Conservation (phyloP, 2,888 invertebrate species). For the Cryptocephalus primarius region DNA sequence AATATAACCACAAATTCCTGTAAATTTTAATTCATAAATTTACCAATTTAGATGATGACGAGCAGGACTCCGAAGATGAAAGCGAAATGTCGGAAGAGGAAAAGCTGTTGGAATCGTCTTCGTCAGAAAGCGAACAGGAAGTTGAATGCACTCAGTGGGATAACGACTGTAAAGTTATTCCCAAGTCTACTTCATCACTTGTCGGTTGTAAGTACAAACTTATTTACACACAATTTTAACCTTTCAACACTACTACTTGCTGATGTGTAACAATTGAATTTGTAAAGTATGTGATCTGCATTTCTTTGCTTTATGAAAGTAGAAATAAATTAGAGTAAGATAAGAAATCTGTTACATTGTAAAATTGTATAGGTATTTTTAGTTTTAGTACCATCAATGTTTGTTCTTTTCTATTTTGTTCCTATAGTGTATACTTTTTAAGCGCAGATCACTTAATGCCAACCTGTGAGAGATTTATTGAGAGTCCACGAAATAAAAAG, state of each 20-base stretch:
- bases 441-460: slow-evolving; percentile 28
- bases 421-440: slow-evolving; percentile 4
- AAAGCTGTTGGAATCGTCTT: slow-evolving; percentile 6
- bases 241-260: too few relatives aligned
- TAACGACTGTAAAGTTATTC: slow-evolving; percentile 22
- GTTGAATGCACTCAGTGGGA: slow-evolving; percentile 30
- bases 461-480: slow-evolving; percentile 22
- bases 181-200: slow-evolving; percentile 6
- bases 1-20: not conserved
- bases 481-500: slow-evolving; percentile 18
- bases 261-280: slow-evolving; percentile 1
- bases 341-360: too few relatives aligned
- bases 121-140: slow-evolving; percentile 29
- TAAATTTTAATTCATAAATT: not conserved
- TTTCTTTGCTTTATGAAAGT: too few relatives aligned
- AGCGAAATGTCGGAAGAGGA: slow-evolving; percentile 10
- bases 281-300: not conserved
- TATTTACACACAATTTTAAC: slow-evolving; percentile 1
- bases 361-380: too few relatives aligned
- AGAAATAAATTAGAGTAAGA: too few relatives aligned
- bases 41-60: not conserved
- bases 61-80: slow-evolving; percentile 10
- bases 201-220: slow-evolving; percentile 17
- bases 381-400: too few relatives aligned
- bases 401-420: too few relatives aligned